Evolutionary conservation across 2,888 invertebrate species (phyloP).

Genomic region (Caenorhabditis auriculariae): DNA sequence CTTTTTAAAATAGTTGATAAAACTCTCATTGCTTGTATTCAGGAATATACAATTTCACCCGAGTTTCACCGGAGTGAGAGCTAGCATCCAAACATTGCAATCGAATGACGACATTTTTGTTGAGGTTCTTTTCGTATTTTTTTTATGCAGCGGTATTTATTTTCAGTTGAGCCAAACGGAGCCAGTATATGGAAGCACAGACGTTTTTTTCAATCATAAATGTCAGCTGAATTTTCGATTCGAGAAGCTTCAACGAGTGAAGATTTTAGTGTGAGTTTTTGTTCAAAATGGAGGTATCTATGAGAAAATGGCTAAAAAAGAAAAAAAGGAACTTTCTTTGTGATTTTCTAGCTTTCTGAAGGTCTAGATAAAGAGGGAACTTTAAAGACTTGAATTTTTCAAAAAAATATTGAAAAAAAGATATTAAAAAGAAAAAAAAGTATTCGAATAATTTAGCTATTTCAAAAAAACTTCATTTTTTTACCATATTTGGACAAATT

Average conservation of each 20-base stretch:
- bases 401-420: too few relatives aligned
- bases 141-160: background rate
- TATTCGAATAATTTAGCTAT: conserved; percentile 1
- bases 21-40: background rate
- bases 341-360: background rate
- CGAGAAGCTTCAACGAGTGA: conserved; percentile 19
- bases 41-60: conserved; percentile 16
- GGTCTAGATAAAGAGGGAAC: conserved; percentile 5
- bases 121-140: background rate
- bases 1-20: background rate
- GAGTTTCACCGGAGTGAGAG: conserved; percentile 12
- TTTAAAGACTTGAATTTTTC: too few relatives aligned
- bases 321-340: background rate
- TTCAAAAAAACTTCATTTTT: background rate
- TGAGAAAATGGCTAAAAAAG: too few relatives aligned
- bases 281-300: too few relatives aligned
- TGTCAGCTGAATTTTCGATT: conserved; percentile 20
- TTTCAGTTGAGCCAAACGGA: conserved; percentile 38
- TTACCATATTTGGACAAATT: background rate
- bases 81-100: background rate
- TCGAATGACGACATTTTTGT: background rate
- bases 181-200: conserved; percentile 18
- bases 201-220: conserved; percentile 19
- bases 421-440: too few relatives aligned
- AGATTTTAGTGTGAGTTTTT: conserved; percentile 19